Conservation (phyloP, 2,888 invertebrate species). For the Thecocarcelia acutangulata region DNA sequence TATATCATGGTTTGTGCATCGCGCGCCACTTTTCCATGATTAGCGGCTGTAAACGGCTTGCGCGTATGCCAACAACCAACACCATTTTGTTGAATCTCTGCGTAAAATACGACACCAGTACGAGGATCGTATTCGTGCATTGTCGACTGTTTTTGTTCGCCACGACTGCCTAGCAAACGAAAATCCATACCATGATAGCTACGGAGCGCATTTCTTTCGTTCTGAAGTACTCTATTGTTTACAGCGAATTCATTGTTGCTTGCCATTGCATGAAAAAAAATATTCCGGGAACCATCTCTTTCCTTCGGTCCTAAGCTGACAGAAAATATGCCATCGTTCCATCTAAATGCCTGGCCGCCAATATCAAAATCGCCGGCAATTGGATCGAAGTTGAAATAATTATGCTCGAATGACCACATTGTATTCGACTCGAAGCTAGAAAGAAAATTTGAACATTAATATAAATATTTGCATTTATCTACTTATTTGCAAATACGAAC, state of each 20-base stretch:
- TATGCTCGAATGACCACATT: constrained; percentile 88
- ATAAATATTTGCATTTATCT: no score
- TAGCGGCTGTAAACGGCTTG: constrained; percentile 81
- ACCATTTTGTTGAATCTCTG: constrained; percentile 87
- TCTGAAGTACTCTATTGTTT: constrained; percentile 84
- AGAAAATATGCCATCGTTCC: constrained; percentile 91
- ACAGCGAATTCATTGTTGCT: constrained; percentile 87
- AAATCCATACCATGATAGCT: constrained; percentile 84
- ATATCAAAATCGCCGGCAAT: constrained; percentile 85
- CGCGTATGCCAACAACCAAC: constrained; percentile 89
- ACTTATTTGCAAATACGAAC: no score
- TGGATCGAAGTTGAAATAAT: constrained; percentile 89
- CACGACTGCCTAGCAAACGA: constrained; percentile 85
- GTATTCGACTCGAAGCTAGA: constrained; percentile 83
- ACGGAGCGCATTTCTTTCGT: constrained; percentile 83
- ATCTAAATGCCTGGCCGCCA: constrained; percentile 87
- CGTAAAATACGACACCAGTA: constrained; percentile 86
- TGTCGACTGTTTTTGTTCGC: constrained; percentile 85
- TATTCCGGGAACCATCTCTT: constrained; percentile 83
- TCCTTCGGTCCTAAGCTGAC: constrained; percentile 84
- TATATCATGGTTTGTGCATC: constrained; percentile 86
- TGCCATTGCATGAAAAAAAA: constrained; percentile 90
- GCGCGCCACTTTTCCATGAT: constrained; percentile 84
- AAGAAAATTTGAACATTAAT: background rate
- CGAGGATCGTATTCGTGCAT: constrained; percentile 85